Base-by-base conservation (phyloP, 1,140 invertebrate species). In the Polypedilum vanderplanki region DNA sequence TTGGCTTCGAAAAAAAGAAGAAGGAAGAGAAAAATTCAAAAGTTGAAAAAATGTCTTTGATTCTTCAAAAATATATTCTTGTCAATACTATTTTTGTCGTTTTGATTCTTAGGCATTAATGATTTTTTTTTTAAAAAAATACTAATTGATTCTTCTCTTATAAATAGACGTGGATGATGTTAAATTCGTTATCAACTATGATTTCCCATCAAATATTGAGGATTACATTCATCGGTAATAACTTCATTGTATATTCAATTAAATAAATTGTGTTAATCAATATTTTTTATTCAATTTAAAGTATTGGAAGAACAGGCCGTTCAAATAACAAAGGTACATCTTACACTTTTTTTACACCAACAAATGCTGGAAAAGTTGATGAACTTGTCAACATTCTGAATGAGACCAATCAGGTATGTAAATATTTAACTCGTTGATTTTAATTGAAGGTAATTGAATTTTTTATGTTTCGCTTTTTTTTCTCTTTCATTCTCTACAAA, bases 161-260 rank as follows among this genome's bases (percentile, higher is more conserved):
- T 33, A 15, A 3, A 75, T 83, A 94, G 93, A 96, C 87, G 93
- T 96, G 80, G 90, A 93, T 79, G 93, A 96, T 84, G 92, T 96
- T 81, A 94, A 94, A 83, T 94, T 92, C 88, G 94, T 96, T 76
- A 93, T 96, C 83, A 96, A 96, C 86, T 93, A 91, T 86, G 94
- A 96, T 83, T 96, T 94, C 83, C 94, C 94, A 18, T 92, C 90
- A 80, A 91, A 91, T 80, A 92, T 91, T 15, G 94, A 96, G 84
- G 94, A 96, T 83, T 96, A 96, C 84, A 91, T 96, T 75, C 94
- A 96, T 80, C 24, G 24, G 24, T 33, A 33, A 33, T 33, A 33
- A 33, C n/a, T n/a, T n/a, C 5, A 33, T 33, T 3, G 24, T 3
- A 33, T 33, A 33, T 1, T 33, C 1, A 33, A 33, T 33, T 33